Evolutionary conservation across 2,113 vertebrate genomes (phyloP), one percentile per base, ranked within the genome.

Genomic region (Drymodes brunneopygia): DNA sequence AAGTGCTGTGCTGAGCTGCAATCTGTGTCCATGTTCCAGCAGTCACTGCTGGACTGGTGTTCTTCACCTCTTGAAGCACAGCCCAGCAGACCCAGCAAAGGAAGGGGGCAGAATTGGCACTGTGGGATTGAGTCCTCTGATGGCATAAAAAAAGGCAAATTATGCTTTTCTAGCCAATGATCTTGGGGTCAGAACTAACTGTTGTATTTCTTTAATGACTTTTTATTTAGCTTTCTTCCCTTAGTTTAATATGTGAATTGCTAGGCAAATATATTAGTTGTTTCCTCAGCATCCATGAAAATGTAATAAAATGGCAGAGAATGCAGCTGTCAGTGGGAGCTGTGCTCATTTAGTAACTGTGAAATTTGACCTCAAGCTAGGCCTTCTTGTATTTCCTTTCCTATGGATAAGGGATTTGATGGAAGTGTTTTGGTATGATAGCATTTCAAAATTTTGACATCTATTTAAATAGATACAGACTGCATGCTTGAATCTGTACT

Each of bases 401-500:
- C 25, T 83, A 7, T 60, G 82, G 60, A n/a, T 77, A 83, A 86
- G 48, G 21, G n/a, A 44, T 94, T 92, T 86, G 72, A 94, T 84
- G 44, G 69, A 83, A 88, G 40, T 25, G 29, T 93, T 95, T 93
- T 78, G 44, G 31, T 71, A 33, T 67, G 51, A 65, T 93, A 64
- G 62, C 85, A 86, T 67, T 92, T 96, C 93, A 96, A 79, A 94
- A 60, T 60, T 74, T 80, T 96, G 88, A 94, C 94, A 67, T 92
- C 0, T 66, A 40, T 96, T 96, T 78, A 90, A 96, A 95, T 83
- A 36, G 81, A 73, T 86, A 31, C 4, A 7, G 94, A 94, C 88
- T 92, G 64, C 0, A 0, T 86, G 56, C 79, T 92, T 70, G 35
- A 77, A 67, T 94, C 75, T 88, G 25, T 90, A 25, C 44, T 96